These are phyloP conservation scores for Battus philenor DNA, from an alignment of 1,140 invertebrate species.

Conservation along the genomic window DNA sequence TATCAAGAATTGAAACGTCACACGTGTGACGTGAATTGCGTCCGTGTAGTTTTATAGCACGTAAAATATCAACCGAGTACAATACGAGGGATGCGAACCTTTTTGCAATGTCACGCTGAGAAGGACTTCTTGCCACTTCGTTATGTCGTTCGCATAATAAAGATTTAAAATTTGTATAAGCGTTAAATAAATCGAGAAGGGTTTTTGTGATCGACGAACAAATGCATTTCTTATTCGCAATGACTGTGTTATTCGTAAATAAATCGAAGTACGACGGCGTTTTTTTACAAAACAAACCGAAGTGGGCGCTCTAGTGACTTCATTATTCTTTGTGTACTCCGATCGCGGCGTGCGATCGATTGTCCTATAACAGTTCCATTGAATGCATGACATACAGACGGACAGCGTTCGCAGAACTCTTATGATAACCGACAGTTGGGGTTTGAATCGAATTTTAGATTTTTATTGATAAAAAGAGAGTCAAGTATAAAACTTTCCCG, in stretches of 20 bases:
- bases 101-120: conserved; percentile 21
- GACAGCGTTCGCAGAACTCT: conserved; percentile 25
- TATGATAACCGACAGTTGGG: conserved; percentile 24
- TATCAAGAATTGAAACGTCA: conserved; percentile 10
- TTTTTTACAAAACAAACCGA: conserved; percentile 4
- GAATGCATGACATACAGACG: conserved; percentile 23
- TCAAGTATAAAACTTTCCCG: no score
- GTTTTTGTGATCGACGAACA: conserved; percentile 12
- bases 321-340: conserved; percentile 18
- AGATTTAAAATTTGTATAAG: conserved; percentile 18
- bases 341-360: conserved; percentile 16
- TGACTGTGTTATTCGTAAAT: conserved; percentile 11
- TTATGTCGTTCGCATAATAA: conserved; percentile 16
- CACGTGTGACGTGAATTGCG: not conserved
- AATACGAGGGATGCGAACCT: conserved; percentile 8
- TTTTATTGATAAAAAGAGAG: not conserved
- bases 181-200: conserved; percentile 7
- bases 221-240: conserved; percentile 6
- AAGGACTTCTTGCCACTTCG: conserved; percentile 17
- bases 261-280: conserved; percentile 3
- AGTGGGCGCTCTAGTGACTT: conserved; percentile 20
- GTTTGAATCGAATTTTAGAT: conserved; percentile 21
- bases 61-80: conserved; percentile 15
- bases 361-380: conserved; percentile 18
- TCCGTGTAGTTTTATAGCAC: conserved; percentile 13